Base-by-base conservation (phyloP, 2,113 vertebrate genomes). In the Brachionichthys hirsutus region DNA sequence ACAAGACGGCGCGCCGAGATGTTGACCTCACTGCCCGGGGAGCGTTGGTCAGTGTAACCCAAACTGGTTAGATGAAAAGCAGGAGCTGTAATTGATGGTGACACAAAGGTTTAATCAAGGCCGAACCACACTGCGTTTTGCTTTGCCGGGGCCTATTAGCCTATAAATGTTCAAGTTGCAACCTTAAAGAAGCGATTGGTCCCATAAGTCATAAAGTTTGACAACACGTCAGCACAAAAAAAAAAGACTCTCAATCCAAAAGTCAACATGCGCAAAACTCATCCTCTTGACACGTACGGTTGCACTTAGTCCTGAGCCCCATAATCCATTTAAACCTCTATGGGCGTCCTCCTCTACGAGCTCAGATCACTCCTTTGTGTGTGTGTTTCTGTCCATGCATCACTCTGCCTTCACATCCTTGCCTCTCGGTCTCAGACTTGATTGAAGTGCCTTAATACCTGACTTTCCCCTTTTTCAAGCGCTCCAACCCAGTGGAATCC, bases 101-200 rank as follows among this genome's bases (percentile, higher is more conserved):
- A 86, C 81, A 75, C 73, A 67, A 63, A 38, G 70, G 52, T 70
- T 84, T 84, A 78, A 88, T 91, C 84, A 70, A 15, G 35, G 53
- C 44, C 45, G 40, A 70, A 82, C 70, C 70, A 35, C 61, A 62
- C 59, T 36, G 53, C 62, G 71, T 81, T 76, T 82, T n/a, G n/a
- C 46, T 74, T 38, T 75, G 71, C 70, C 48, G 60, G 54, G 66
- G 50, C 78, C 69, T 44, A 80, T 86, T 87, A 83, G 78, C 88
- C 63, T 22, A 47, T 20, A 40, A 61, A 34, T 40, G n/a, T 71
- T 63, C 52, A 50, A 57, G 34, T 19, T 69, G 38, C 48, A 58
- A 42, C 65, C 22, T 36, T 14, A 18, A 55, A 56, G 48, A 55
- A 24, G 1, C 44, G 54, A 30, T 9, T 30, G 2, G 15, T 35